Conservation (phyloP, 2,888 invertebrate genomes). For the Drosophila infuscata region DNA sequence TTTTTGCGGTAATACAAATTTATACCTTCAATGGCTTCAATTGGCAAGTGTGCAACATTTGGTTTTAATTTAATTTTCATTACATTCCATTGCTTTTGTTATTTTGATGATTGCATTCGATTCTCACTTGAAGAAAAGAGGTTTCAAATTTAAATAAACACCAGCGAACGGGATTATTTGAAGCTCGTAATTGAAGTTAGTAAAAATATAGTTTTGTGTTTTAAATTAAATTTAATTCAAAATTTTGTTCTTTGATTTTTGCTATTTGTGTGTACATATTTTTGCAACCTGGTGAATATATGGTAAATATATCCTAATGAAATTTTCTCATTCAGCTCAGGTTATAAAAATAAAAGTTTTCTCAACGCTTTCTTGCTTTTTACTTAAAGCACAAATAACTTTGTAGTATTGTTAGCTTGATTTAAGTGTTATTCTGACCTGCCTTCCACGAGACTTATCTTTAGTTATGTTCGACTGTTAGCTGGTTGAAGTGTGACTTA, state of each 20-base stretch:
- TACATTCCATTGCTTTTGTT: background rate
- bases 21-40: background rate
- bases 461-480: too few species aligned
- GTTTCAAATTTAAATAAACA: background rate
- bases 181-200: background rate
- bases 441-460: background rate
- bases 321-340: background rate
- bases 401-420: background rate
- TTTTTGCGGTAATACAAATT: slow-evolving; percentile 37
- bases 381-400: background rate
- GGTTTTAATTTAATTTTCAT: slow-evolving; percentile 10
- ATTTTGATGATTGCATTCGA: background rate
- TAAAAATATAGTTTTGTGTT: background rate
- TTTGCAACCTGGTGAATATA: background rate
- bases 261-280: background rate
- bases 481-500: background rate
- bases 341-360: background rate
- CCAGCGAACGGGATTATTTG: background rate
- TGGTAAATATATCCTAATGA: background rate
- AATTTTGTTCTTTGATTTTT: too few species aligned
- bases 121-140: background rate
- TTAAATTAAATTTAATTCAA: background rate
- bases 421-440: background rate
- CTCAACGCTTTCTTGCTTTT: background rate
- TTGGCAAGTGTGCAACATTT: slow-evolving; percentile 1